Evolutionary conservation across 1,140 invertebrate genomes (phyloP), one percentile per base, ranked within the genome.

Genomic region (Arion vulgaris): DNA sequence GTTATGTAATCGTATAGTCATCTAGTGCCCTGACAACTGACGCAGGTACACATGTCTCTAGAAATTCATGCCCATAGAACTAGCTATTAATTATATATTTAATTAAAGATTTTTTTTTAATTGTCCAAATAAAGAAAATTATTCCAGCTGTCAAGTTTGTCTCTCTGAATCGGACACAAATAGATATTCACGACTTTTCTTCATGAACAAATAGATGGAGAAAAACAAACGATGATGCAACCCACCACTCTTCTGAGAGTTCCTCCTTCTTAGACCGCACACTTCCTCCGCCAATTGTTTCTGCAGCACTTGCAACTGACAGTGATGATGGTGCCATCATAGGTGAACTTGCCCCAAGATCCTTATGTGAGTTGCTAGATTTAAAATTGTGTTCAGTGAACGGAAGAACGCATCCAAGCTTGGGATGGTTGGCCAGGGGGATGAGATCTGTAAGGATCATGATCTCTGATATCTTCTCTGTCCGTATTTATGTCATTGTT

Each of bases 331-430:
- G 76, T 7, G 87, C 87, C 71, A 72, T 34, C 26, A 28, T 4
- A 62, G 76, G 69, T 39, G 80, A 51, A 7, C 19, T 49, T 19
- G 28, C 38, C 32, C 32, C 68, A 38, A 9, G 38, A 26, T 1
- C n/a, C 17, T 17, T 11, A 15, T 28, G 9, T 13, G 19, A 28
- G 7, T 28, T 34, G 17, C 7, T 17, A 28, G 39, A 32, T 32
- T 45, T 79, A 1, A 38, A 38, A 57, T 32, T 79, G 0, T 4
- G 36, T 34, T 80, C 78, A 51, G 62, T 15, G 5, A 28, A 71
- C 34, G 23, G 87, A 85, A 49, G 83, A 45, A 41, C 87, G 85
- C n/a, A 85, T 66, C 90, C 89, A 91, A 7, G 90, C 91, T 26
- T 87, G 86, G 23, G 84, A 80, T 26, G 89, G 89, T n/a, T 85